These are phyloP conservation scores for Oedothorax gibbosus DNA, from an alignment of 1,140 invertebrate species.

Conservation along the genomic window DNA sequence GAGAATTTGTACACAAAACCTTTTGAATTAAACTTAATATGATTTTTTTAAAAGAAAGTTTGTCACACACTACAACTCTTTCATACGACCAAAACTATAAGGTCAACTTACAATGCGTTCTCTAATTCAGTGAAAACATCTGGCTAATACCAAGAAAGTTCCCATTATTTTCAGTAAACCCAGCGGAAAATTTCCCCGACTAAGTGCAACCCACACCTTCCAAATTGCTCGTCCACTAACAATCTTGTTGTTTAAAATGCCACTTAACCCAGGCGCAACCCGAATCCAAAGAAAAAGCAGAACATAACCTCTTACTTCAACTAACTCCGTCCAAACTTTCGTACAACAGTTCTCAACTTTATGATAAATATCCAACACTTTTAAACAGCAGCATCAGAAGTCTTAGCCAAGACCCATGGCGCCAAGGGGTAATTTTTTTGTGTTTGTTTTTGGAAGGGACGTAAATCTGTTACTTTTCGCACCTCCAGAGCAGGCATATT, in stretches of 20 bases:
- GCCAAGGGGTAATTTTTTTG: slow-evolving; percentile 35
- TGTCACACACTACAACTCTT: too few species aligned
- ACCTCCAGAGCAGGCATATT: slow-evolving; percentile 50
- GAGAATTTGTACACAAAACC: too few species aligned
- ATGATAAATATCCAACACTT: slow-evolving; percentile 46
- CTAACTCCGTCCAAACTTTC: slow-evolving; percentile 21
- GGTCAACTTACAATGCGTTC: too few species aligned
- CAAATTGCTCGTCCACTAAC: slow-evolving; percentile 17
- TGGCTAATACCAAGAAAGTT: too few species aligned
- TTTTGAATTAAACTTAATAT: too few species aligned
- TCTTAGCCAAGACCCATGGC: slow-evolving; percentile 41
- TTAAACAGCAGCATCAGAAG: slow-evolving; percentile 51
- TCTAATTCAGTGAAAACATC: too few species aligned
- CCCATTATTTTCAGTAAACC: too few species aligned
- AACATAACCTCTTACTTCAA: slow-evolving; percentile 19
- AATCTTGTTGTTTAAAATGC: slow-evolving; percentile 25
- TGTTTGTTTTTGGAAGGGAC: slow-evolving; percentile 10
- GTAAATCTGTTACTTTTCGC: slow-evolving; percentile 56
- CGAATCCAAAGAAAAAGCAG: slow-evolving; percentile 26
- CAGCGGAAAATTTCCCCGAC: too few species aligned
- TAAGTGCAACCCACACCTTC: neutral
- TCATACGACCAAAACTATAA: too few species aligned
- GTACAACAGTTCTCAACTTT: slow-evolving; percentile 34
- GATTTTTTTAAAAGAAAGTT: too few species aligned
- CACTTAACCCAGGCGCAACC: slow-evolving; percentile 4